Evolutionary conservation across 1,140 invertebrate species (phyloP).

Genomic region (Neomicropteryx cornuta): DNA sequence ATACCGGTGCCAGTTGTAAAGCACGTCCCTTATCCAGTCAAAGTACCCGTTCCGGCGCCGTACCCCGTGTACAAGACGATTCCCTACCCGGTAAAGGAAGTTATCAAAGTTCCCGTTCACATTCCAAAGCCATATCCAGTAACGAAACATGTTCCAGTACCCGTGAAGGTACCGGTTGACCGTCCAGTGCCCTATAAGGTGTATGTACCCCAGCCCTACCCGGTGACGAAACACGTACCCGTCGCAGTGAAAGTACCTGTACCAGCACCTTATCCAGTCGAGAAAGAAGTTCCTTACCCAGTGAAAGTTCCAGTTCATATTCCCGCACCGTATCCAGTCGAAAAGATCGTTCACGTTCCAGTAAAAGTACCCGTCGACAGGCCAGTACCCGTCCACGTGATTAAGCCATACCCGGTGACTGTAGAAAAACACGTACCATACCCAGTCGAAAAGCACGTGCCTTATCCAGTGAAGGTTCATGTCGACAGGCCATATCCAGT

Average conservation of each 20-base stretch:
- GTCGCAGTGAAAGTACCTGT: constrained; percentile 57
- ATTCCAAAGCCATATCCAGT: constrained; percentile 52
- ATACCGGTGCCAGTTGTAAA: constrained; percentile 46
- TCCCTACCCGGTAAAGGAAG: constrained; percentile 51
- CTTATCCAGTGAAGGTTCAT: constrained; percentile 47
- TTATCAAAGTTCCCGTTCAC: constrained; percentile 49
- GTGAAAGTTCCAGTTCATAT: constrained; percentile 58
- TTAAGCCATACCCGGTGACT: constrained; percentile 43
- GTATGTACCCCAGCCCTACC: constrained; percentile 47
- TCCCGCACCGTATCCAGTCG: constrained; percentile 56
- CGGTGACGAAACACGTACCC: constrained; percentile 54
- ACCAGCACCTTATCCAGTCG: constrained; percentile 58
- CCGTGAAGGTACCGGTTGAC: constrained; percentile 51
- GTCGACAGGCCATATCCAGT: constrained; percentile 50
- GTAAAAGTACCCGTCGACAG: constrained; percentile 58
- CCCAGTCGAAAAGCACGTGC: constrained; percentile 48
- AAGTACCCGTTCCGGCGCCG: constrained; percentile 45
- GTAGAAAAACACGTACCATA: constrained; percentile 52
- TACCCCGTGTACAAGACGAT: constrained; percentile 52
- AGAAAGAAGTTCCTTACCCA: constrained; percentile 54
- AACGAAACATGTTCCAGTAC: constrained; percentile 51
- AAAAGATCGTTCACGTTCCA: constrained; percentile 58
- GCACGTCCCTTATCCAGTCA: constrained; percentile 41
- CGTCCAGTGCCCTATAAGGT: constrained; percentile 53
- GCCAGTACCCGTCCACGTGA: constrained; percentile 50